Base-by-base conservation (phyloP, 1,140 invertebrate species). In the Drosophila willistoni region DNA sequence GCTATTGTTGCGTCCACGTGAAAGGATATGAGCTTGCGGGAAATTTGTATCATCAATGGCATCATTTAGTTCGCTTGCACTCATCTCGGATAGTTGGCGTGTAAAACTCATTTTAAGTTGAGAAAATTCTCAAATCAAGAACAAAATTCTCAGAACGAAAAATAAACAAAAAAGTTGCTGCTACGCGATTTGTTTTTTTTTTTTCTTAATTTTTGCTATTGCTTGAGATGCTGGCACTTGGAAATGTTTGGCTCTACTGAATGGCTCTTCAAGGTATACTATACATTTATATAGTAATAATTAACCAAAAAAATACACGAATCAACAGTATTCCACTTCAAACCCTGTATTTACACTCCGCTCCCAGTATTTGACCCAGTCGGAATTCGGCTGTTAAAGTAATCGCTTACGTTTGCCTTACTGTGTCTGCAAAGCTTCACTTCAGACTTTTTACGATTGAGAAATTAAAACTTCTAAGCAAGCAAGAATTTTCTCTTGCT, bases 21-120 rank as follows among this genome's bases (percentile, higher is more conserved):
- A 91, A 7, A 92, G 76, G 76, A 90, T 80, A 56, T 92, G 91
- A 34, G 91, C 85, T 69, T 92, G 90, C 25, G 91, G 91, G 64
- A 92, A 92, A 66, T 92, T 92, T 12, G 90, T 92, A 65, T 92
- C 91, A 51, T 92, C 91, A 41, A 92, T 92, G 60, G 91, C 91
- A 51, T 90, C 81, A 73, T 92, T 92, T 5, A 92, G 68, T 59
- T 92, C 91, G 76, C 91, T 92, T 67, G 91, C 91, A 60, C 86
- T 90, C 84, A 92, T 84, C 71, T 92, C 91, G 55, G 90, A 92
- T 13, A 92, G 75, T 73, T 91, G 87, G 42, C 89, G 87, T 73
- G 89, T 92, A 59, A 91, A 91, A 64, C 84, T 91, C 87, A 91
- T 90, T 25, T 33, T 10, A 12, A 10, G n/a, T 10, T 14, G 61